Conservation (phyloP, 2,113 vertebrate genomes). For the Panurus biarmicus region DNA sequence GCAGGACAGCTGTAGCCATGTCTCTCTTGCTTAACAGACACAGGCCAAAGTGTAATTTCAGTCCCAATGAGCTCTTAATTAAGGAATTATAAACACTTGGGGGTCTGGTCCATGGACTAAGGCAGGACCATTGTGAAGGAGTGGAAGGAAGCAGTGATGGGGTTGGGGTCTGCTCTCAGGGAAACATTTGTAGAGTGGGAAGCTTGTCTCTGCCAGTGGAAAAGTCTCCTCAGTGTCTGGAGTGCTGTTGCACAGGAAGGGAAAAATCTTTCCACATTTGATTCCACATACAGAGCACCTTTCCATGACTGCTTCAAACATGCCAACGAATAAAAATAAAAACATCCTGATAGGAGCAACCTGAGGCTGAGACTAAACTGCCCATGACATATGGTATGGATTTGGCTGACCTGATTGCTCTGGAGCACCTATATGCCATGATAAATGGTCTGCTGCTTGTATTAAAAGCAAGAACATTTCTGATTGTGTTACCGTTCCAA, state of each 20-base stretch:
- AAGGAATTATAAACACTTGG: background rate
- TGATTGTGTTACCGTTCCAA: slow-evolving; percentile 72
- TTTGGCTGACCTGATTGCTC: background rate
- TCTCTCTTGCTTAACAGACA: background rate
- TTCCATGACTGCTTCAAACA: background rate
- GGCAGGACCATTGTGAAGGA: background rate
- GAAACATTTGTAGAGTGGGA: rapidly evolving
- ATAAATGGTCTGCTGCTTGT: background rate
- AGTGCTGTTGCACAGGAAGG: background rate
- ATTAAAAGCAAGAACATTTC: background rate
- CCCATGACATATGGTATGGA: background rate
- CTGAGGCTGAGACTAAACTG: background rate
- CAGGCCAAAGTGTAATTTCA: background rate
- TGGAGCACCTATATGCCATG: background rate
- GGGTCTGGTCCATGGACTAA: background rate
- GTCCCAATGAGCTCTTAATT: background rate
- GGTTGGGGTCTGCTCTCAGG: background rate
- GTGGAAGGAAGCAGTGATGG: background rate
- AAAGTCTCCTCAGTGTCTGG: background rate
- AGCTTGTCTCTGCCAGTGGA: background rate
- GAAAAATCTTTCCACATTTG: background rate
- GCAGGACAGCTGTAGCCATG: background rate
- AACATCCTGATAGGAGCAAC: background rate
- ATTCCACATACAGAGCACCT: background rate
- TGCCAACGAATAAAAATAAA: background rate